Percentiles rank a stretch among this genome's conserved stretches.
These are phyloP conservation scores for Centruroides sculpturatus DNA, from an alignment of 1,140 invertebrate genomes.

Conservation along the genomic window DNA sequence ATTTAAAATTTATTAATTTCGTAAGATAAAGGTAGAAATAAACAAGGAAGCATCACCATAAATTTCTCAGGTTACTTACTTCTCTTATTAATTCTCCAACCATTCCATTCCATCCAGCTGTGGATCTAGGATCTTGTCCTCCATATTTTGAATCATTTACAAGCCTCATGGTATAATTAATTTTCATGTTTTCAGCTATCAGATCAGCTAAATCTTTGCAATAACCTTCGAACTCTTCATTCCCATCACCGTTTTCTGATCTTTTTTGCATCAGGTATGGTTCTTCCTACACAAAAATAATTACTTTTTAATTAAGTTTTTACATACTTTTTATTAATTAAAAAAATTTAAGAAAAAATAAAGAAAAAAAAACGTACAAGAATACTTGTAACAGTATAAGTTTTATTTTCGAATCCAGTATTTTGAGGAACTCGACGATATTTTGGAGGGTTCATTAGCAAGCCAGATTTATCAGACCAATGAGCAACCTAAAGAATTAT, in stretches of 20 bases:
- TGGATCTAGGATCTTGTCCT: constrained; percentile 52
- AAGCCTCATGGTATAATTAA: constrained; percentile 42
- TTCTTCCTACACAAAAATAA: constrained; percentile 43
- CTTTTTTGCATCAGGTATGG: constrained; percentile 68
- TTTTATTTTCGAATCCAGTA: constrained; percentile 55
- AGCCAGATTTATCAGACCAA: constrained; percentile 69
- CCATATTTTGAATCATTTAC: constrained; percentile 76
- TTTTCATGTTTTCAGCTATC: constrained; percentile 60
- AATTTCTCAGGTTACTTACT: constrained; percentile 40
- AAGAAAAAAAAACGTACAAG: constrained; percentile 50
- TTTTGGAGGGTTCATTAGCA: constrained; percentile 58
- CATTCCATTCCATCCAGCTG: constrained; percentile 88
- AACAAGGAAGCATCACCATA: too few species aligned
- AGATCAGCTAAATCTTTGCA: constrained; percentile 81
- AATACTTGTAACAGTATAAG: constrained; percentile 76
- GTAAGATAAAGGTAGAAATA: too few species aligned
- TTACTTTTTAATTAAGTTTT: too few species aligned
- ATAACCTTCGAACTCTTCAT: constrained; percentile 80
- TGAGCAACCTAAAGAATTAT: constrained; percentile 54
- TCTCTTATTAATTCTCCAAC: constrained; percentile 86
- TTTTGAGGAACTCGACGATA: constrained; percentile 54
- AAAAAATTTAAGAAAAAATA: constrained; percentile 2
- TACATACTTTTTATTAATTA: neutral
- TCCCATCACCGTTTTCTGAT: constrained; percentile 50
- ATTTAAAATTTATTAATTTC: too few species aligned